Evolutionary conservation across 2,888 invertebrate genomes (phyloP).

Genomic region (Malacosoma neustria): DNA sequence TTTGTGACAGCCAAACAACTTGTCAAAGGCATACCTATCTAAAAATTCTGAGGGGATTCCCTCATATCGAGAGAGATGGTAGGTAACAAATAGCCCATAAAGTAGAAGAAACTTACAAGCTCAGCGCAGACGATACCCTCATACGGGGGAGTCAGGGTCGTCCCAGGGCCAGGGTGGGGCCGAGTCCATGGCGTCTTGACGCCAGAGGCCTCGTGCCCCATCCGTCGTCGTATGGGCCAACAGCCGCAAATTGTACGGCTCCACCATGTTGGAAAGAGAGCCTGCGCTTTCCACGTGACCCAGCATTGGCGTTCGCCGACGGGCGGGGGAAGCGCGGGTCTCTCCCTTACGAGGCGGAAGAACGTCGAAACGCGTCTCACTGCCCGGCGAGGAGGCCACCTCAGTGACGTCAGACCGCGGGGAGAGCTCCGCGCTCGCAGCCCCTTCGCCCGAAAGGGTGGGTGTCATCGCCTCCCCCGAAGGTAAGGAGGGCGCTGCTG

Average conservation of each 20-base stretch:
- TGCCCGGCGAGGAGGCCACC: slow-evolving; percentile 45
- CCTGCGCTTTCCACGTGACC: slow-evolving; percentile 34
- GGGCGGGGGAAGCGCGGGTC: slow-evolving; percentile 10
- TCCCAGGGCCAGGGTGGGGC: slow-evolving; percentile 68
- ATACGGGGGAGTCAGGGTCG: slow-evolving; percentile 65
- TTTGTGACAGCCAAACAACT: background rate
- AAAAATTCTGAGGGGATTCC: no score
- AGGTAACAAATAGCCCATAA: no score
- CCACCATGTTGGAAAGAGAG: slow-evolving; percentile 50
- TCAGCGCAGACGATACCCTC: slow-evolving; percentile 16
- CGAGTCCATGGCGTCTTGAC: slow-evolving; percentile 64
- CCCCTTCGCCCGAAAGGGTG: slow-evolving; percentile 28
- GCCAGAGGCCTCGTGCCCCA: slow-evolving; percentile 52
- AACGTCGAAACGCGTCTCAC: slow-evolving; percentile 34
- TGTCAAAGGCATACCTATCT: no score
- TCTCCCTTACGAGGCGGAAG: slow-evolving; percentile 37
- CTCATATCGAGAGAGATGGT: no score
- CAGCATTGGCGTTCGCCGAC: no score
- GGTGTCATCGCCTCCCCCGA: slow-evolving; percentile 37
- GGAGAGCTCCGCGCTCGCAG: slow-evolving; percentile 41
- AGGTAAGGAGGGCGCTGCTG: slow-evolving; percentile 50
- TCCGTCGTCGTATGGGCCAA: slow-evolving; percentile 47
- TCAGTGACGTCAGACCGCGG: slow-evolving; percentile 60
- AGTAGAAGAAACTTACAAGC: no score
- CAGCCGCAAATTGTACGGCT: slow-evolving; percentile 63